Conservation (phyloP, 2,888 invertebrate species). For the Tetragonisca angustula region DNA sequence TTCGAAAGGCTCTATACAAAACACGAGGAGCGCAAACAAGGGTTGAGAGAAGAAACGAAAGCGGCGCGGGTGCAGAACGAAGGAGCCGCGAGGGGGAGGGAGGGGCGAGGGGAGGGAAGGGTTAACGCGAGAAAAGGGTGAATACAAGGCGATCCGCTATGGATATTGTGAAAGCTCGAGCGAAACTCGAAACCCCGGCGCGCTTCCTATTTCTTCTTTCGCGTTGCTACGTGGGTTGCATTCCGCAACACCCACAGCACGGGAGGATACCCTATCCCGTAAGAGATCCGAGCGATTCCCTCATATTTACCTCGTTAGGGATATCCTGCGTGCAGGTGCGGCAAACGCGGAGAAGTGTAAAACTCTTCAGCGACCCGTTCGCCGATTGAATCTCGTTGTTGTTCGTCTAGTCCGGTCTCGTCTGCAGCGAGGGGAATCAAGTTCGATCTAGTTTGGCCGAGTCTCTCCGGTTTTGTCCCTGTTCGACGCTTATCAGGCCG, state of each 20-base stretch:
- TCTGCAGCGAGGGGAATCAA: neutral
- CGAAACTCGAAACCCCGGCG: slow-evolving; percentile 76
- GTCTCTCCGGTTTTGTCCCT: slow-evolving; percentile 19
- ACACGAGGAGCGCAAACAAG: slow-evolving; percentile 49
- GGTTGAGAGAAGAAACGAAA: slow-evolving; percentile 35
- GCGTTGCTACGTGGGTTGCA: slow-evolving; percentile 78
- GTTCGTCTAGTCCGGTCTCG: slow-evolving; percentile 10
- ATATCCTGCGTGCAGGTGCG: slow-evolving; percentile 66
- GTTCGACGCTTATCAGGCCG: slow-evolving; percentile 23
- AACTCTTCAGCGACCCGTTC: slow-evolving; percentile 1
- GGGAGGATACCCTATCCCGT: slow-evolving; percentile 46
- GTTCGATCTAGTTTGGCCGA: slow-evolving; percentile 29
- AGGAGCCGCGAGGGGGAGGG: neutral
- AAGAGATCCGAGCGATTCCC: slow-evolving; percentile 67
- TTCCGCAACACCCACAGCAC: slow-evolving; percentile 44
- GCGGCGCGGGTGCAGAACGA: slow-evolving; percentile 15
- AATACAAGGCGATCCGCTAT: slow-evolving; percentile 68
- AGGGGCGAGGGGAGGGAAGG: neutral
- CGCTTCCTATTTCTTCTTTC: slow-evolving; percentile 74
- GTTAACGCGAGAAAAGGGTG: slow-evolving; percentile 58
- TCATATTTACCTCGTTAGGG: slow-evolving; percentile 77
- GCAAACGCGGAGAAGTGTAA: slow-evolving; percentile 34
- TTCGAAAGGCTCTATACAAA: slow-evolving; percentile 52
- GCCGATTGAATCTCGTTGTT: slow-evolving; percentile 52
- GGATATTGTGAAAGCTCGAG: slow-evolving; percentile 74